Conservation (phyloP, 2,797 vertebrate genomes). For the Scomberomorus guttatus region DNA sequence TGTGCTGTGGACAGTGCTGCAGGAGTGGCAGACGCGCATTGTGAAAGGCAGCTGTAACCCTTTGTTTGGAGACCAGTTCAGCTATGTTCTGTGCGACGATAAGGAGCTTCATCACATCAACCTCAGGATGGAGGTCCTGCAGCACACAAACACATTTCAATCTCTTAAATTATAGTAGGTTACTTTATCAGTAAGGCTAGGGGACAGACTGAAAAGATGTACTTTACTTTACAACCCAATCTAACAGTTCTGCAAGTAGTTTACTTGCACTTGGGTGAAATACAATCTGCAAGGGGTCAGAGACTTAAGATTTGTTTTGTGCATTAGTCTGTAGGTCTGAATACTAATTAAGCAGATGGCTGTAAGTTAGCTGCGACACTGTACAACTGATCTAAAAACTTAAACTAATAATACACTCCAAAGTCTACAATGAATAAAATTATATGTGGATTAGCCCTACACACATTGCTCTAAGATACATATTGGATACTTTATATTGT, state of each 20-base stretch:
- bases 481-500: no score
- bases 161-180: not conserved
- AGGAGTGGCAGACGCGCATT: slow-evolving; percentile 81
- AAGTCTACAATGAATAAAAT: not conserved
- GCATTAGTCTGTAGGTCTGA: no score
- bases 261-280: no score
- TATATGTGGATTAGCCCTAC: not conserved
- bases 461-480: not conserved
- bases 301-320: no score
- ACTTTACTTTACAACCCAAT: not conserved
- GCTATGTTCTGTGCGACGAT: slow-evolving; percentile 74
- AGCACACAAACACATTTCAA: slow-evolving; percentile 12
- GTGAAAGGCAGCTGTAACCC: slow-evolving; percentile 83
- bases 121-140: slow-evolving; percentile 83
- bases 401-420: not conserved
- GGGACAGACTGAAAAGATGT: not conserved
- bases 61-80: slow-evolving; percentile 84
- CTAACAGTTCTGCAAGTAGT: no score
- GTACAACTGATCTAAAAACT: no score
- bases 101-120: slow-evolving; percentile 63
- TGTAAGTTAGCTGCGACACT: no score
- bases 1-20: slow-evolving; percentile 75
- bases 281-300: no score
- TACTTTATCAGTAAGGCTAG: not conserved
- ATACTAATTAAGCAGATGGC: no score